A percentile compares a stretch with the other conserved stretches of the same genome.
These are phyloP conservation scores for Ornithoptera priamus DNA, from an alignment of 2,888 invertebrate genomes.

Conservation along the genomic window DNA sequence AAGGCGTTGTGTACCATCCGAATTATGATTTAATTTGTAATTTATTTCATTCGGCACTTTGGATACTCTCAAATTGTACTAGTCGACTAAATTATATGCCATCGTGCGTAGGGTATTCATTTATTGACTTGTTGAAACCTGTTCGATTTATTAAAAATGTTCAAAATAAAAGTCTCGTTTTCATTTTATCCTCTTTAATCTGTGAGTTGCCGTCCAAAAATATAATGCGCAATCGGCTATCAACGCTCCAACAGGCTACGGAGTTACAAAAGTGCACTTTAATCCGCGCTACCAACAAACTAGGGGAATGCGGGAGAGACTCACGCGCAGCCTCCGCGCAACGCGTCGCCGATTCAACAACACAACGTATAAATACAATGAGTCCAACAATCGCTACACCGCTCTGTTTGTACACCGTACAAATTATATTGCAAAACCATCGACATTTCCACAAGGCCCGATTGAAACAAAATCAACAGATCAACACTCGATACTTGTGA, in stretches of 20 bases:
- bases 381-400: conserved; percentile 13
- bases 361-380: conserved; percentile 9
- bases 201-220: conserved; percentile 74
- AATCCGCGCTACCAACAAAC: conserved; percentile 45
- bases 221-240: conserved; percentile 68
- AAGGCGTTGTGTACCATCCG: no score
- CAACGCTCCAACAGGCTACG: conserved; percentile 65
- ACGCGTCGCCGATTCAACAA: conserved; percentile 16
- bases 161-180: conserved; percentile 42
- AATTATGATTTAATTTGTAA: no score
- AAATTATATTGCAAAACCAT: no score
- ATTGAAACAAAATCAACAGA: background rate
- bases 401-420: conserved; percentile 1
- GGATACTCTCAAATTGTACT: conserved; percentile 10
- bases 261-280: conserved; percentile 64
- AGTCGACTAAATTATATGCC: conserved; percentile 21
- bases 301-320: conserved; percentile 39
- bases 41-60: no score
- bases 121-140: conserved; percentile 21
- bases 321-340: background rate
- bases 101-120: conserved; percentile 7
- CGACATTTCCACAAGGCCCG: no score
- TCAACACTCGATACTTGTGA: background rate
- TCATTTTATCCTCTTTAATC: conserved; percentile 61
- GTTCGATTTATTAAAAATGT: conserved; percentile 11